Base-by-base conservation (phyloP, 2,797 vertebrate species). In the Lepus oiostolus region DNA sequence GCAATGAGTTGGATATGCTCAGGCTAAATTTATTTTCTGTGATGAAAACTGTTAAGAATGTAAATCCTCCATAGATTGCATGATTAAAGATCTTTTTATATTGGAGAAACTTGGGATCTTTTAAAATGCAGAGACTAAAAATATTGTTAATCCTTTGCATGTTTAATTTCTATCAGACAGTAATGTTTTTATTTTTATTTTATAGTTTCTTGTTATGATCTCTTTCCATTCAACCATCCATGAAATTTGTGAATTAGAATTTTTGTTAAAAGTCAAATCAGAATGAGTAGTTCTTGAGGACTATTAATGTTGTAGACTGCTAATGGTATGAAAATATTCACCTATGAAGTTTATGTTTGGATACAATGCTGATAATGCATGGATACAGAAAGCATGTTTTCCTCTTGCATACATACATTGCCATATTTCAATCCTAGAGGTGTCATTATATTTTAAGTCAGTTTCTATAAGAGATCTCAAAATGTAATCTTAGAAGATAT, bases 21-120 rank as follows among this genome's bases (percentile, higher is more conserved):
- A 96, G 70, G 60, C 88, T 97, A 96, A 98, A 97, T 96, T 95
- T 96, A 95, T 88, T 96, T 67, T 96, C 58, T 94, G 50, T 1
- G 24, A 75, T 83, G 93, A 97, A 97, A 97, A 96, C 81, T 95
- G 93, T 97, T 85, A 1, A 94, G 81, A 96, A 92, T 96, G 96
- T 10, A 95, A 72, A 71, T 92, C 24, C 58, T 95, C 4, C n/a
- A 81, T 91, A 72, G 12, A 85, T 74, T 92, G 3, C 35, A 63
- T 93, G 63, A 93, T 94, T 96, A 97, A 82, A 93, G 47, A 50
- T 96, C 84, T 92, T 96, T 68, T 72, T 95, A 89, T 72, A 85
- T 0, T 50, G 72, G 95, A 93, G 95, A 86, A 92, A 94, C 79
- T 65, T 77, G 32, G 35, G 71, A n/a, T 62, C 12, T 89, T 92